These are phyloP conservation scores for Agriotes lineatus DNA, from an alignment of 2,888 invertebrate species.

Conservation along the genomic window DNA sequence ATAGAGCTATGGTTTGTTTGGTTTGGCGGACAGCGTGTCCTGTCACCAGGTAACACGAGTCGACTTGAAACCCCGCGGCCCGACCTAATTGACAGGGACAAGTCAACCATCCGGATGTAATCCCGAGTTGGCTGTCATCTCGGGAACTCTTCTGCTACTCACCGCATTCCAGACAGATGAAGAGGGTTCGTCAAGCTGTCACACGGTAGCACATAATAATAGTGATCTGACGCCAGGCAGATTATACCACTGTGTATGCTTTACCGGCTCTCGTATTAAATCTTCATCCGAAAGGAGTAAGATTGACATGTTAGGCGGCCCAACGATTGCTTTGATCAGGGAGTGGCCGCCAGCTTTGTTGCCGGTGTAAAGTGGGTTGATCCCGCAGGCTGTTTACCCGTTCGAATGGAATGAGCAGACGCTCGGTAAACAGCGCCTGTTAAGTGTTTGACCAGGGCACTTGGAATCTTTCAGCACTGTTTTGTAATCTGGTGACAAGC, in stretches of 20 bases:
- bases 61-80: constrained; percentile 60
- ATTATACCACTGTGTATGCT: constrained; percentile 53
- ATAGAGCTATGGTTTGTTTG: constrained; percentile 59
- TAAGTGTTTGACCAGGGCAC: constrained; percentile 47
- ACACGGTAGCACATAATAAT: constrained; percentile 64
- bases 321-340: constrained; percentile 46
- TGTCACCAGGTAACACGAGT: constrained; percentile 63
- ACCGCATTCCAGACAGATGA: constrained; percentile 54
- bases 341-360: constrained; percentile 46
- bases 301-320: constrained; percentile 47
- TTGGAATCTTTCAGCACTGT: constrained; percentile 51
- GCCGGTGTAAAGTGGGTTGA: constrained; percentile 45
- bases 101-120: constrained; percentile 66
- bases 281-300: constrained; percentile 43
- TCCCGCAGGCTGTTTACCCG: constrained; percentile 45
- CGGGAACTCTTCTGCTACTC: constrained; percentile 46
- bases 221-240: constrained; percentile 61
- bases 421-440: constrained; percentile 40
- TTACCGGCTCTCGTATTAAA: constrained; percentile 46
- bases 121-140: constrained; percentile 62
- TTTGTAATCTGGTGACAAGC: constrained; percentile 52
- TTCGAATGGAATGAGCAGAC: constrained; percentile 43
- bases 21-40: constrained; percentile 54
- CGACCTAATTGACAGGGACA: constrained; percentile 66
- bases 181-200: constrained; percentile 63